Base-by-base conservation (phyloP, 2,888 invertebrate species). In the Nebria brevicollis region DNA sequence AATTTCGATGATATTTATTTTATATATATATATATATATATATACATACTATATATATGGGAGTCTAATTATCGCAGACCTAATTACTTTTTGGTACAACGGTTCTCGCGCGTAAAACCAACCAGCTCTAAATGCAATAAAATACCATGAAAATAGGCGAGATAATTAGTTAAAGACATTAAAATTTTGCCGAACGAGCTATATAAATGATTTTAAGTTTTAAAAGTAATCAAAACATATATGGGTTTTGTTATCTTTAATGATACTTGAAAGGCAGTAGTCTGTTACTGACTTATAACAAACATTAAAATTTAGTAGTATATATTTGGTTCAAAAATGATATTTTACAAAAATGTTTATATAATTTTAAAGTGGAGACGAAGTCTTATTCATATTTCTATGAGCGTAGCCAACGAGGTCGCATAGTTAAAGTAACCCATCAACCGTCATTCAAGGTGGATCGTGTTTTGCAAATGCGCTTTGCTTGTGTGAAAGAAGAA, bases 1-100 rank as follows among this genome's bases (percentile, higher is more conserved):
- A 66, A 77, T 20, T 34, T 70, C 26, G 42, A 26, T 73, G 42
- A 42, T 77, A 77, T 78, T 78, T 78, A 73, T 78, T 78, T 78
- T 78, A 78, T 78, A 73, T 73, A 54, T 54, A 54, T 54, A 54
- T 54, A 54, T 72, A 34, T 34, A 34, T 34, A 34, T 34, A 34
- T 34, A 34, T 34, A 34, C 5, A 1, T 34, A 34, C 5, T 54
- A 54, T 54, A 54, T 72, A 41, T 78, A 73, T 77, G 54, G 73
- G 78, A 72, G 42, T 65, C 78, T 78, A 78, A 78, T 78, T 78
- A 78, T 77, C 73, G 78, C 73, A 15, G 42, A 34, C 74, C 66
- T 78, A 78, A 78, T 78, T 78, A 72, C 74, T 73, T 74, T 78
- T 43, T 42, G 43, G 41, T 26, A 66, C 78, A 78, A 78, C 73